Evolutionary conservation across 2,797 vertebrate species (phyloP), one percentile per base, ranked within the genome.

Genomic region (Phataginus tetradactyla): DNA sequence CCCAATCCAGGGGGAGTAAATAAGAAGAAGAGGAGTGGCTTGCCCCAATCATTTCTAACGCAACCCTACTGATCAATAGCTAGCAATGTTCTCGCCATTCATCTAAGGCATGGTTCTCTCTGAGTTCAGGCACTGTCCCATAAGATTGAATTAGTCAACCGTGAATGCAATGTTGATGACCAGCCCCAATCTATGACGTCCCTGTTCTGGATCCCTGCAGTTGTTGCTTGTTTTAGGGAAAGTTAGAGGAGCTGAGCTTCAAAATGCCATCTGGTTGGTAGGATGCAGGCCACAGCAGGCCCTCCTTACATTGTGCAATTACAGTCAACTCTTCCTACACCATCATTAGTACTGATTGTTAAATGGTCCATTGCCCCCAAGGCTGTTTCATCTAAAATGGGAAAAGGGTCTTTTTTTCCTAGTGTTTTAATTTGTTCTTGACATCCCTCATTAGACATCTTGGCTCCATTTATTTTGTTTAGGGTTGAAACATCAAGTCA

Each of bases 391-490:
- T 80, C 51, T 63, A 34, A 92, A 39, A 25, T 55, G 45, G 39
- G 27, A 17, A 92, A 20, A 55, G 10, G 4, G 12, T 68, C 12
- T 29, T 61, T 78, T 51, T 71, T 53, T 13, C 1, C 39, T 69
- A n/a, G 59, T 68, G 71, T 8, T 21, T 92, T 64, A 49, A 53
- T 63, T 87, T 85, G 13, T 69, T 88, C 27, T 77, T 74, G 17
- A 15, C 37, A 51, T 71, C 66, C 64, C 17, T 66, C 23, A 84
- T 75, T 77, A 89, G 29, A 37, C 45, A 69, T 7, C 3, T 86
- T 90, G 18, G 18, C 37, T 96, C 42, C n/a, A 86, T 81, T 92
- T 92, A 45, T 90, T 92, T 90, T 69, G 34, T 27, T 74, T 79
- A 55, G 15, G 17, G 49, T 64, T 74, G 4, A 93, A 91, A 95